Evolutionary conservation across 1,140 invertebrate genomes (phyloP).

Genomic region (Habropoda laboriosa): DNA sequence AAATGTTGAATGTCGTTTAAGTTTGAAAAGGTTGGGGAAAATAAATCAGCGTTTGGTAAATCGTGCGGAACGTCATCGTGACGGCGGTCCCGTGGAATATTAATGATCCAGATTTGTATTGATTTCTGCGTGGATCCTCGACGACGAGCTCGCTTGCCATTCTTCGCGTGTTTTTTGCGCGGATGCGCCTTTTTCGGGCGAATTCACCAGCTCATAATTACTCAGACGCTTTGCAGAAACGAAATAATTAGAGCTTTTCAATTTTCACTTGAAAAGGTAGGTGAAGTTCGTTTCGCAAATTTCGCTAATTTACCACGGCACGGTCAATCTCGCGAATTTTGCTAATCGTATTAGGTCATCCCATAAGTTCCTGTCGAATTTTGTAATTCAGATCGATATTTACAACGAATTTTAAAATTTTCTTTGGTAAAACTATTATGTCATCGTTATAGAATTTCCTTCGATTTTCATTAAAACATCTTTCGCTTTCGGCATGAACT

Average conservation of each 20-base stretch:
- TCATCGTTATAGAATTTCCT: no score
- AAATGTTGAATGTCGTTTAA: neutral
- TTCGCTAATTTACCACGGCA: neutral
- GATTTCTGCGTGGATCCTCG: neutral
- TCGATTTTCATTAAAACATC: no score
- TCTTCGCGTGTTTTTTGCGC: neutral
- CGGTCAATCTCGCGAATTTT: neutral
- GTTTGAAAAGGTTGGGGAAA: neutral
- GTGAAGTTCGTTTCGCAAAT: neutral
- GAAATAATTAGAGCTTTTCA: neutral
- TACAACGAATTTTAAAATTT: no score
- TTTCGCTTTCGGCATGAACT: no score
- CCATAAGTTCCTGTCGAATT: no score
- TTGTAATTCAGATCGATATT: no score
- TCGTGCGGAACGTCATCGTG: neutral
- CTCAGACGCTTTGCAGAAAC: neutral
- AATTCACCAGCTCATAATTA: neutral
- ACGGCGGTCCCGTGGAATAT: neutral
- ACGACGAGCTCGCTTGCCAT: neutral
- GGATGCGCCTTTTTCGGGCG: no score
- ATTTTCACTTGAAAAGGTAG: neutral
- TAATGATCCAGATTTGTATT: slow-evolving; percentile 18
- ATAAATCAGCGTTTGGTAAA: slow-evolving; percentile 23
- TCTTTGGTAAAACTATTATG: no score
- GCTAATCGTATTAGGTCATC: no score